phyloP scores from a whole-genome alignment of 2,113 vertebrate genomes.

The Scomber japonicus region DNA sequence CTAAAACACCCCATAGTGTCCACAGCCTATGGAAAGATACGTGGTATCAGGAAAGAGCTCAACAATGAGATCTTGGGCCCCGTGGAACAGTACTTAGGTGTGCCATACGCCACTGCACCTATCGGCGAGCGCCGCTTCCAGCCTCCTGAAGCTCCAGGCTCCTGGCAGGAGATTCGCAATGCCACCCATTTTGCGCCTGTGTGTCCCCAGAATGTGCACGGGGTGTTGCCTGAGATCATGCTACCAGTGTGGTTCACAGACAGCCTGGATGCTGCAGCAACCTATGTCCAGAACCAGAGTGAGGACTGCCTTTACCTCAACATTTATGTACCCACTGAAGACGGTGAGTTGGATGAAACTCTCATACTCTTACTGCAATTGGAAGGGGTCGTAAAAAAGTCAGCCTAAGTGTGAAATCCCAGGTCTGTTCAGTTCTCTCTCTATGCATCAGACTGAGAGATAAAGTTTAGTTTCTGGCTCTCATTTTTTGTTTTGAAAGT shows the following conservation, averaged over 20 bases:
- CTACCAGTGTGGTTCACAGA: conserved; percentile 95
- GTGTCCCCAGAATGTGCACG: conserved; percentile 94
- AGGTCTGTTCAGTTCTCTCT: not conserved
- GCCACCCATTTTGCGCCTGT: conserved; percentile 92
- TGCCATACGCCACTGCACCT: conserved; percentile 92
- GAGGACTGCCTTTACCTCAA: conserved; percentile 97
- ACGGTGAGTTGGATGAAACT: conserved; percentile 86
- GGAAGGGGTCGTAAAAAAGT: not conserved
- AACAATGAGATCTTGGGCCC: conserved; percentile 94
- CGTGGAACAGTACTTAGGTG: conserved; percentile 91
- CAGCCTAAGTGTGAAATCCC: not conserved
- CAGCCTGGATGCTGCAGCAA: conserved; percentile 92
- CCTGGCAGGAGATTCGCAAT: conserved; percentile 92
- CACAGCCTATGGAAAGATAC: conserved; percentile 91
- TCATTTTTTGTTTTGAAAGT: conserved; percentile 15
- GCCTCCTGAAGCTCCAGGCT: conserved; percentile 92
- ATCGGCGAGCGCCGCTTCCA: conserved; percentile 92
- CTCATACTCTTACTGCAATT: not conserved
- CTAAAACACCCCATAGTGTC: conserved; percentile 88
- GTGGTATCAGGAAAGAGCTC: conserved; percentile 90
- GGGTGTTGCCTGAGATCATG: conserved; percentile 94
- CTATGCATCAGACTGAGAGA: conserved; percentile 9
- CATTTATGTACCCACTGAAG: conserved; percentile 93
- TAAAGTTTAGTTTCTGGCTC: conserved; percentile 20
- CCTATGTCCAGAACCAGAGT: conserved; percentile 93